These are phyloP conservation scores for Actinemys pallida DNA, from an alignment of 2,113 vertebrate genomes.

Conservation along the genomic window DNA sequence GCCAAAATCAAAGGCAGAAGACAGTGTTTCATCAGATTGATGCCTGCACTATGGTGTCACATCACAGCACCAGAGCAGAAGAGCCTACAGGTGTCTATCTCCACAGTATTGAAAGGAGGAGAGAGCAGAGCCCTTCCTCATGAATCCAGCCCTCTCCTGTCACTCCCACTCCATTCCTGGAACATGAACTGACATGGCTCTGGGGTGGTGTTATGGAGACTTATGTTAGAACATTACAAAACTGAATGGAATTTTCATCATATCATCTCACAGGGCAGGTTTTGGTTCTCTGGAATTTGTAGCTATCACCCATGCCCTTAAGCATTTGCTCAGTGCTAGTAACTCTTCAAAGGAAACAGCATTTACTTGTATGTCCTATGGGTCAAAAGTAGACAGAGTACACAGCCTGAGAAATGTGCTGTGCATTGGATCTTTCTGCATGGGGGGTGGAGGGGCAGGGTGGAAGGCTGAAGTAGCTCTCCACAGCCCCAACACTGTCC, in stretches of 20 bases:
- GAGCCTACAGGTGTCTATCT: neutral
- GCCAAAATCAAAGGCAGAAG: constrained; percentile 9
- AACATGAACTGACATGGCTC: neutral
- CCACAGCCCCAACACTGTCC: neutral
- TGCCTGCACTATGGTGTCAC: neutral
- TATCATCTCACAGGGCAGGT: neutral
- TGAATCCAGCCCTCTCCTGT: neutral
- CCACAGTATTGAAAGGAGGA: neutral
- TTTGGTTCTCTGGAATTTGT: neutral
- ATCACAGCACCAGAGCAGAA: neutral
- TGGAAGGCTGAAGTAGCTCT: neutral
- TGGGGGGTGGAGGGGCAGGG: neutral
- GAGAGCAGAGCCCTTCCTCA: neutral
- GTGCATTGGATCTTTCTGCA: neutral
- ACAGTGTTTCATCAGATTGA: constrained; percentile 4
- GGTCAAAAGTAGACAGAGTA: neutral
- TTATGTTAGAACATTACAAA: neutral
- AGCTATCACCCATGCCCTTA: neutral
- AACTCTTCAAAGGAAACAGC: neutral
- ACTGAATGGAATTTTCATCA: neutral
- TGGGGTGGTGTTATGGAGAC: neutral
- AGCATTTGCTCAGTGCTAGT: neutral
- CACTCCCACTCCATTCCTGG: neutral
- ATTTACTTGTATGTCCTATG: neutral
- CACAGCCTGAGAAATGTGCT: neutral